A percentile compares a stretch with the other conserved stretches of the same genome.
phyloP scores from a whole-genome alignment of 2,113 vertebrate genomes.

The Rhinolophus sinicus region DNA sequence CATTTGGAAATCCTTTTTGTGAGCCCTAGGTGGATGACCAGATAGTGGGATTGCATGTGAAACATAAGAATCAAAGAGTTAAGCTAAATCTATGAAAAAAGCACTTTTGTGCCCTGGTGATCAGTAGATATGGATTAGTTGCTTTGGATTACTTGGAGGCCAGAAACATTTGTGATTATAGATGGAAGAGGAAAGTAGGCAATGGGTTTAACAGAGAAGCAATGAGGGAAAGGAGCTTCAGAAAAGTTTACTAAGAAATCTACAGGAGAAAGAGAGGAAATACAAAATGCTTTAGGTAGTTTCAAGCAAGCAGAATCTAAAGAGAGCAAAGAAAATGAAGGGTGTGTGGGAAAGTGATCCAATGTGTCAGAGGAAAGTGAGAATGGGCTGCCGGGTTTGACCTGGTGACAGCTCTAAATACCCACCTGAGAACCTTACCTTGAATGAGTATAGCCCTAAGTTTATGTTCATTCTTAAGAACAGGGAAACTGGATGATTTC shows the following conservation, averaged over 20 bases:
- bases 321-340: not conserved
- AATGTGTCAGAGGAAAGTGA: not conserved
- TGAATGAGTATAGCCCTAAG: not conserved
- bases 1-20: not conserved
- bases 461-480: not conserved
- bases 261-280: not conserved
- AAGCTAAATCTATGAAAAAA: not conserved
- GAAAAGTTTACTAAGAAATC: not conserved
- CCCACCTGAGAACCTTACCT: not conserved
- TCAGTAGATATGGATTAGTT: not conserved
- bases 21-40: not conserved
- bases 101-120: accelerated
- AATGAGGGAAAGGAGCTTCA: not conserved
- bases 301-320: not conserved
- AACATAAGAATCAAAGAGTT: not conserved
- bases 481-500: not conserved
- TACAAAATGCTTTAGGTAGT: not conserved
- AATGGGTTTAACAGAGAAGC: not conserved
- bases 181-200: not conserved
- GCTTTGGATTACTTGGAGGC: not conserved
- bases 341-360: not conserved
- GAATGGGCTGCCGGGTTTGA: not conserved
- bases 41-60: not conserved
- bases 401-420: not conserved
- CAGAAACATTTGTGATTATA: not conserved